Percentiles rank a stretch among this genome's conserved stretches.
Evolutionary conservation across 2,888 invertebrate species (phyloP).

Genomic region (Pandemis heparana): DNA sequence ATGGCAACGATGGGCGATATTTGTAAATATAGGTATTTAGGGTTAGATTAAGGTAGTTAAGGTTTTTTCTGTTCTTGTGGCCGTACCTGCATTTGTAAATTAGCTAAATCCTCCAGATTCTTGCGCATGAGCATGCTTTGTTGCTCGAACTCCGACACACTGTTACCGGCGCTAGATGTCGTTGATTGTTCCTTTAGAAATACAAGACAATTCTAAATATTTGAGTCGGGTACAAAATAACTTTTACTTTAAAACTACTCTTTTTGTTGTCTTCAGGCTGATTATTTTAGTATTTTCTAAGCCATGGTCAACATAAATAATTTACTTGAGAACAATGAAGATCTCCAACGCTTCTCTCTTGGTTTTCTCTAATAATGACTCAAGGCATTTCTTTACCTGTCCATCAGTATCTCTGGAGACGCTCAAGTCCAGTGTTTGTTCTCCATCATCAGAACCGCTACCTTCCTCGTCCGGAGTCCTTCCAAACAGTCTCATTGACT

Average conservation of each 20-base stretch:
- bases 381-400: constrained; percentile 62
- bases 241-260: no score
- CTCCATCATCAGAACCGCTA: constrained; percentile 82
- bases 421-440: constrained; percentile 81
- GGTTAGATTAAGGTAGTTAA: no score
- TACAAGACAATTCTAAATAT: not conserved
- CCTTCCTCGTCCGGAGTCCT: constrained; percentile 78
- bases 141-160: constrained; percentile 82
- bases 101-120: constrained; percentile 81
- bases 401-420: constrained; percentile 82
- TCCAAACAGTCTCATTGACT: constrained; percentile 77
- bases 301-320: no score
- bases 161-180: constrained; percentile 82
- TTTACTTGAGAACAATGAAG: not conserved
- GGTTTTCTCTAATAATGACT: not conserved
- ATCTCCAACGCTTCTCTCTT: not conserved
- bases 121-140: constrained; percentile 81
- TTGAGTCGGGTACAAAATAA: constrained; percentile 2
- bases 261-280: no score
- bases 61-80: no score
- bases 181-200: constrained; percentile 76
- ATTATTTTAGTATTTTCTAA: no score
- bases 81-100: constrained; percentile 81
- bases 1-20: no score
- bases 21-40: no score